Evolutionary conservation across 2,888 invertebrate genomes (phyloP), one percentile per base, ranked within the genome.

Genomic region (Drosophila macrospina): DNA sequence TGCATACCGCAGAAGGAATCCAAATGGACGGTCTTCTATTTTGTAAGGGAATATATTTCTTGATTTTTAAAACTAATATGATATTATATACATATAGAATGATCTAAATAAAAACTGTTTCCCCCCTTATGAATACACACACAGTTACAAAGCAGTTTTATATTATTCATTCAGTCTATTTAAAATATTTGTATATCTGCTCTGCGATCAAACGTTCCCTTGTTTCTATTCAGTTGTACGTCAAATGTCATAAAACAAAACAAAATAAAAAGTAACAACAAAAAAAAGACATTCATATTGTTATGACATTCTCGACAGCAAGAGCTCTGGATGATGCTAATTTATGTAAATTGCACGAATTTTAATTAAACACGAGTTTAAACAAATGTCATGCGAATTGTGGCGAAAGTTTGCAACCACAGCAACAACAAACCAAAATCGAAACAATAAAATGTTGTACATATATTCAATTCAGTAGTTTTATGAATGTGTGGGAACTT

Each of bases 341-440:
- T 81, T 68, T 73, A 86, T 83, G 82, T 69, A 86, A 78, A 82
- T 86, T 80, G 69, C 61, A 73, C 61, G 73, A 78, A 70, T 75
- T 83, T 80, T 70, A 84, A 80, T 84, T 84, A 68, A 78, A 73
- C 67, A 64, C 55, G 80, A 83, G 65, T 80, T 83, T 61, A 69
- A 74, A 69, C 69, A 86, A 86, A 78, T 86, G 78, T 78, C 80
- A 82, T 83, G 76, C 74, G 78, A 77, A 78, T 70, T 69, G 66
- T 69, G 71, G 78, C 76, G 61, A 80, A 86, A 80, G 66, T 72
- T 60, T 36, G 44, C 51, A 57, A 36, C 51, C 57, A 36, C 32
- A 24, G 41, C 41, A 51, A 37, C 30, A 60, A 57, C 61, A 63
- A 55, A 11, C 45, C 26, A 30, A 28, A 69, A 50, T 68, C 34